Evolutionary conservation across 2,113 vertebrate genomes (phyloP).

Genomic region (Clinocottus analis): DNA sequence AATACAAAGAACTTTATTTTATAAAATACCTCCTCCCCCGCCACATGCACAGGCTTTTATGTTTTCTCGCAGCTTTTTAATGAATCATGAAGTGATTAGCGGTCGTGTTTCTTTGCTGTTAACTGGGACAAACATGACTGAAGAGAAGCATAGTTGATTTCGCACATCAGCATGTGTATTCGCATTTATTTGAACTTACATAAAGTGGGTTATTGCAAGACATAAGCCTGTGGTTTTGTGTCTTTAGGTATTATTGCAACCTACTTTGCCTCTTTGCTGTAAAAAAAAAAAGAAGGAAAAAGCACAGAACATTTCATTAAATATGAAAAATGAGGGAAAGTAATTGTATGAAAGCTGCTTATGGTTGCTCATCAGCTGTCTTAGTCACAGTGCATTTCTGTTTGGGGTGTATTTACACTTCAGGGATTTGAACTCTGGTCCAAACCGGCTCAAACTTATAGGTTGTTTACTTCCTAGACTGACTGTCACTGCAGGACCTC

Average conservation of each 20-base stretch:
- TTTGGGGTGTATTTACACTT: background rate
- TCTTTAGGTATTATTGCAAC: background rate
- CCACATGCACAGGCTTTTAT: background rate
- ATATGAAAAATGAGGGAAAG: background rate
- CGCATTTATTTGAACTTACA: background rate
- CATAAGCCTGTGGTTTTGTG: background rate
- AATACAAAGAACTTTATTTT: background rate
- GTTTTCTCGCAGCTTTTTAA: conserved; percentile 16
- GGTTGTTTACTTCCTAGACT: conserved; percentile 20
- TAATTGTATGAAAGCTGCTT: background rate
- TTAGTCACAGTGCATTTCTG: background rate
- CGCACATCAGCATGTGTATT: background rate
- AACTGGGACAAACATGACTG: background rate
- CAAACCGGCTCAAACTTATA: conserved; percentile 10
- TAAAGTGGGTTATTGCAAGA: background rate
- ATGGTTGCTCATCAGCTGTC: background rate
- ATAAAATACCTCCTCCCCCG: background rate
- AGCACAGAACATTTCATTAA: background rate
- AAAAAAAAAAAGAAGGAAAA: background rate
- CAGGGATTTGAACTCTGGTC: background rate
- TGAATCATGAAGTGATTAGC: conserved; percentile 10
- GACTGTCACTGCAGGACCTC: background rate
- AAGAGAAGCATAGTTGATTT: background rate
- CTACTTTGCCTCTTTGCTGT: background rate
- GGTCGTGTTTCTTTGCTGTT: background rate